Base-by-base conservation (phyloP, 2,888 invertebrate genomes). In the Cosmia trapezina region DNA sequence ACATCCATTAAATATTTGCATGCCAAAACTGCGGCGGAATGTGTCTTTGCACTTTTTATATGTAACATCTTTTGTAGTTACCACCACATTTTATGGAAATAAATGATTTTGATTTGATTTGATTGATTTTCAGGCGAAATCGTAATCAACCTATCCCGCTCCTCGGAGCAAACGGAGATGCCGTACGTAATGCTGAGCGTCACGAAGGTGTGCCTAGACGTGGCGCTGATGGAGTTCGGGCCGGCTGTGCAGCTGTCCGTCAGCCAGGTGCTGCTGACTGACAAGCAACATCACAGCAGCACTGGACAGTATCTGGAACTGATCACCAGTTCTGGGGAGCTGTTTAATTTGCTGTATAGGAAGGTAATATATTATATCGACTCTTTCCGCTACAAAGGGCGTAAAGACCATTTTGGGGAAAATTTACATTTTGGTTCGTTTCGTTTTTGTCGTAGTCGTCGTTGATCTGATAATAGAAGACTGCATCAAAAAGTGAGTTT, bases 281-380 rank as follows among this genome's bases (percentile, higher is more conserved):
- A 98, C 90, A 98, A 98, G 91, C 96, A 98, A 71, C 98, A 98
- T 86, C 97, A 97, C 78, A 97, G 97, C 73, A 94, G 96, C 56
- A 97, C 97, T n/a, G 98, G 98, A 22, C 97, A 98, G 89, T 98
- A 98, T 88, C 92, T 98, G 78, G 98, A 98, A 90, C 94, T 98
- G 62, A 93, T 98, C 66, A 97, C 97, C 63, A 98, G 97, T 53
- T 83, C 95, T 90, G 96, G 96, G 33, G 98, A 98, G 86, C 96
- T 98, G 64, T 96, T 98, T 63, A 97, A 98, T 67, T 91, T 98
- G 72, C 95, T 98, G 8, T 98, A 98, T 90, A 96, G 98, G 90
- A 98, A 98, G 97, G 98, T 98, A 90, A 66, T 43, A 8, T 6
- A 4, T 37, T n/a, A 7, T 12, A 41, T n/a, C n/a, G n/a, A n/a